Evolutionary conservation across 2,888 invertebrate species (phyloP), one percentile per base, ranked within the genome.

Genomic region (Athripsodes cinereus): DNA sequence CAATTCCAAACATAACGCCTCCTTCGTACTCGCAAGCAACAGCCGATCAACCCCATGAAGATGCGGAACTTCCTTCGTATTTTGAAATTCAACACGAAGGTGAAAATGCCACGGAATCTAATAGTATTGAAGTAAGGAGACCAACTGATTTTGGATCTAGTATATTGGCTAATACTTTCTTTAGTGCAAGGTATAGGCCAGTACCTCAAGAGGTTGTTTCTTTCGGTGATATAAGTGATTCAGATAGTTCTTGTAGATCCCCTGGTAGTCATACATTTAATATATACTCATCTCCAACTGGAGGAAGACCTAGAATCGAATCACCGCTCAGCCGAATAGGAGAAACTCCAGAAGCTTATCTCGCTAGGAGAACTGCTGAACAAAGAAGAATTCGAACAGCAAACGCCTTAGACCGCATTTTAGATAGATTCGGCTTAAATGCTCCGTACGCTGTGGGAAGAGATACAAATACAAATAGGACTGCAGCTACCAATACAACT

Each of bases 121-220:
- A 52, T n/a, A 52, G 46, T 21, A 34, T 58, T 3, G 60, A 62
- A 19, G 56, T 51, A 0, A 19, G 60, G 49, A 19, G 62, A 22
- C 64, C 62, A 68, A 63, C 63, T n/a, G 62, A 62, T 53, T 62
- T 63, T 63, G 75, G 74, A 0, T 68, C 76, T 3, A 71, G 74
- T 0, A 54, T 76, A 0, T 70, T 78, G 0, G 73, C 76, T 0
- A 69, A 73, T n/a, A 58, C 57, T 10, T 73, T 78, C 20, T 77
- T 78, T 68, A 71, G 73, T 0, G 69, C 73, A 0, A 64, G 76
- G 22, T 78, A 78, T 52, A 64, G 75, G 61, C 77, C 75, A 71
- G 61, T 63, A 11, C 63, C 61, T 18, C 60, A 60, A 55, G 53
- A 60, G 16, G 13, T 40, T 0, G 49, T 40, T 16, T 52, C 54